Conservation (phyloP, 1,140 invertebrate species). For the roundworm (Caenorhabditis elegans) region DNA sequence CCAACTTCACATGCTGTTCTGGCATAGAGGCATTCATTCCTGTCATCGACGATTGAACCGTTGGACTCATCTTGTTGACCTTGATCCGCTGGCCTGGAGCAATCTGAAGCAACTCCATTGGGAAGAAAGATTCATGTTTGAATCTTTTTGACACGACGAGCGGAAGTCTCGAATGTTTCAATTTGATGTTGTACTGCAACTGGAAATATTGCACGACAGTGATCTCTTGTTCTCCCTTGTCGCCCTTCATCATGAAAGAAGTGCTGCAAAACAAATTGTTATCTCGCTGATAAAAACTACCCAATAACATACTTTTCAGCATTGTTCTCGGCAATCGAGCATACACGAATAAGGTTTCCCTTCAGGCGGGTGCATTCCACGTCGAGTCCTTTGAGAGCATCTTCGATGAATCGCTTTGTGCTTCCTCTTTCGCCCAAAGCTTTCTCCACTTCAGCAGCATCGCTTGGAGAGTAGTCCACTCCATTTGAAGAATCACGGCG, state of each 20-base stretch:
- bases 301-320: not conserved
- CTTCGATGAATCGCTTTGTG: not conserved
- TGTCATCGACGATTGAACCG: not conserved
- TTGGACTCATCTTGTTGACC: not conserved
- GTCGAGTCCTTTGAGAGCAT: not conserved
- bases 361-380: not conserved
- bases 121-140: not conserved
- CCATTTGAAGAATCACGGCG: too few relatives aligned
- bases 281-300: too few relatives aligned
- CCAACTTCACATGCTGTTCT: not conserved
- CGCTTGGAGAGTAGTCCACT: too few relatives aligned
- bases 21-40: not conserved
- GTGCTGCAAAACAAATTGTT: too few relatives aligned
- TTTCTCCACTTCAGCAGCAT: not conserved
- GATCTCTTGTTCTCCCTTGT: not conserved
- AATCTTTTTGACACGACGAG: not conserved
- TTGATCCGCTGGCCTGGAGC: constrained; percentile 1
- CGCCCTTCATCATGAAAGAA: not conserved
- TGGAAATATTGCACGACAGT: not conserved
- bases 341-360: not conserved
- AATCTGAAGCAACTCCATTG: not conserved
- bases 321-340: not conserved
- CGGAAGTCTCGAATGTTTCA: not conserved
- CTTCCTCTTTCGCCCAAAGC: not conserved
- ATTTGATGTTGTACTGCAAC: not conserved